Evolutionary conservation across 2,888 invertebrate species (phyloP).

Genomic region (Leptinotarsa peninsularis): DNA sequence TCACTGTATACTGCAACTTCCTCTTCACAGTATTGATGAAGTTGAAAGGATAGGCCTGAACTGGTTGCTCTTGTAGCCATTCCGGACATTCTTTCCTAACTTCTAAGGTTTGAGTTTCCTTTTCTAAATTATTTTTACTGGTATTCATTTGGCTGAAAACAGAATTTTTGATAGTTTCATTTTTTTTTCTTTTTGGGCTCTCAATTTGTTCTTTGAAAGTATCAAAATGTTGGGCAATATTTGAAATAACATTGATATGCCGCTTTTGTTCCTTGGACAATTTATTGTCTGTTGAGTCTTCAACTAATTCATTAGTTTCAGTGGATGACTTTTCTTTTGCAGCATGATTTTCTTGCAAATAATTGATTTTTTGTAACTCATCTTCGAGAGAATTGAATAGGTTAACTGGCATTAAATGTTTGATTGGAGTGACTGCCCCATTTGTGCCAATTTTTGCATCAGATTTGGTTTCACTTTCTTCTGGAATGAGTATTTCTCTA

Average conservation of each 20-base stretch:
- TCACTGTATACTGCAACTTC: constrained; percentile 66
- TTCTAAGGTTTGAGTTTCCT: constrained; percentile 41
- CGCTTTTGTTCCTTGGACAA: not conserved
- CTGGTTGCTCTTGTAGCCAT: constrained; percentile 49
- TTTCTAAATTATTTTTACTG: not conserved
- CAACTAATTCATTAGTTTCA: not conserved
- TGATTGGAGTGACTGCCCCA: not conserved
- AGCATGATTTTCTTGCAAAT: not conserved
- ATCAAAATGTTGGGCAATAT: constrained; percentile 29
- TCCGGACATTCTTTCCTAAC: constrained; percentile 32
- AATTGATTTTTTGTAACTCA: not conserved
- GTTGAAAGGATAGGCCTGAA: constrained; percentile 69
- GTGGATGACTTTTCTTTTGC: not conserved
- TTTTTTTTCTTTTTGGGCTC: not conserved
- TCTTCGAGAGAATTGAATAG: constrained; percentile 11
- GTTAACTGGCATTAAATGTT: constrained; percentile 22
- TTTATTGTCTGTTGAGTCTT: not conserved
- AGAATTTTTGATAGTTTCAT: not conserved
- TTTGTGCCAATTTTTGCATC: not conserved
- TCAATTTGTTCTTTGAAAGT: constrained; percentile 1
- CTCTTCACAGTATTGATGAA: constrained; percentile 72
- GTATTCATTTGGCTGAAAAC: not conserved
- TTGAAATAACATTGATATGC: constrained; percentile 14
- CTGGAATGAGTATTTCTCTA: not conserved
- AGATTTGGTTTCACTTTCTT: not conserved